These are phyloP conservation scores for Sesia bembeciformis DNA, from an alignment of 2,888 invertebrate species.

Conservation along the genomic window DNA sequence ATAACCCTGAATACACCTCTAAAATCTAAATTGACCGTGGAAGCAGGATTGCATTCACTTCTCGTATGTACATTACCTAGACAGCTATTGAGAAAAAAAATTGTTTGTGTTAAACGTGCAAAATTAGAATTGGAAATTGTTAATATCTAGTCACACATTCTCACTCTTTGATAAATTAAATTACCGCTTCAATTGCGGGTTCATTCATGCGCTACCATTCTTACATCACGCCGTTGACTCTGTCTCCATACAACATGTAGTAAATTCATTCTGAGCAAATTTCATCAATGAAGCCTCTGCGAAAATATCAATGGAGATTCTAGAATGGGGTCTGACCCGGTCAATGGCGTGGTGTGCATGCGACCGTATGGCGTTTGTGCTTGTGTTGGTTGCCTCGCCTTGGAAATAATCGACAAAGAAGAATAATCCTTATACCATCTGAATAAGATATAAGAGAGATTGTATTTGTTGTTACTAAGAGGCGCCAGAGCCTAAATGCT, in stretches of 20 bases:
- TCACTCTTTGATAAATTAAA: no score
- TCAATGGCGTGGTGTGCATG: conserved; percentile 45
- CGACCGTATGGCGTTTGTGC: conserved; percentile 14
- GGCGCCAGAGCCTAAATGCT: background rate
- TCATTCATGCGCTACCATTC: background rate
- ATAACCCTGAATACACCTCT: no score
- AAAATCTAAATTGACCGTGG: no score
- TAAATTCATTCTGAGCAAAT: conserved; percentile 11
- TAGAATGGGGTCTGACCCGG: conserved; percentile 62
- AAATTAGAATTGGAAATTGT: no score
- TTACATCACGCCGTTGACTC: background rate
- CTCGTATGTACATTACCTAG: no score
- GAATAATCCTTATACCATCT: background rate
- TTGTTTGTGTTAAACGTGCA: no score
- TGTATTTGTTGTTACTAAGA: background rate
- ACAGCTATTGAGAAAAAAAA: no score
- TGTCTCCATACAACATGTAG: background rate
- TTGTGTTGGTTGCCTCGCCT: conserved; percentile 16
- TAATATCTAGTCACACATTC: no score
- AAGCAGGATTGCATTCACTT: no score
- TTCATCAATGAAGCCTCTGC: conserved; percentile 43
- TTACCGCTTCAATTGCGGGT: no score
- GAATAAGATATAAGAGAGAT: background rate
- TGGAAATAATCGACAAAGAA: background rate
- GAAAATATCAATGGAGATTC: conserved; percentile 64